phyloP scores from a whole-genome alignment of 2,113 vertebrate genomes.

The Rhinichthys klamathensis region DNA sequence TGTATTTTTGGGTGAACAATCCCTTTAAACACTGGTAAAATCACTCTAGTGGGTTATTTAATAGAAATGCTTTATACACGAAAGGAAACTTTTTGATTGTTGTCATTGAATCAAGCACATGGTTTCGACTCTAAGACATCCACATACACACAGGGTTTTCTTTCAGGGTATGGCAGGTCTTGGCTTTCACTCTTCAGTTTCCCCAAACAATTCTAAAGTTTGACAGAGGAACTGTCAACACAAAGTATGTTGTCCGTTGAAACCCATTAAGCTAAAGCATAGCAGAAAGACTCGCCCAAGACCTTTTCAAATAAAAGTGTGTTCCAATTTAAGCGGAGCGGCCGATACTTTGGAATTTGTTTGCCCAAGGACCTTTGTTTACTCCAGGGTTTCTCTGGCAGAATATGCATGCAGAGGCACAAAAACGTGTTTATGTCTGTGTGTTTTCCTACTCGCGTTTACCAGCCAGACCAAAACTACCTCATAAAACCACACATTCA shows the following conservation, averaged over 20 bases:
- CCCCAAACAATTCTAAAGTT: conserved; percentile 5
- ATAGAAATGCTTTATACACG: background rate
- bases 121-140: background rate
- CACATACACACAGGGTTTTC: background rate
- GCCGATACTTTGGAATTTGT: background rate
- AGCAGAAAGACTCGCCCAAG: background rate
- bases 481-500: conserved; percentile 19
- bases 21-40: background rate
- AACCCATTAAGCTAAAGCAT: conserved; percentile 21
- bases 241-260: conserved; percentile 16
- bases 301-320: background rate
- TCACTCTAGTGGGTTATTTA: background rate
- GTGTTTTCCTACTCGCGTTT: background rate
- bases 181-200: background rate
- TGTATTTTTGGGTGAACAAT: no score
- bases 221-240: conserved; percentile 36
- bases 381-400: conserved; percentile 23
- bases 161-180: background rate
- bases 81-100: background rate
- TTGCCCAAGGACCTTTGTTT: conserved; percentile 20
- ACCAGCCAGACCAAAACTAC: conserved; percentile 5
- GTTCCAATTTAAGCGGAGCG: background rate
- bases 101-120: background rate
- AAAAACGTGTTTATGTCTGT: conserved; percentile 9
- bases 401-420: background rate